phyloP scores from a whole-genome alignment of 2,888 invertebrate genomes.

The Tetheella fluctuosa region DNA sequence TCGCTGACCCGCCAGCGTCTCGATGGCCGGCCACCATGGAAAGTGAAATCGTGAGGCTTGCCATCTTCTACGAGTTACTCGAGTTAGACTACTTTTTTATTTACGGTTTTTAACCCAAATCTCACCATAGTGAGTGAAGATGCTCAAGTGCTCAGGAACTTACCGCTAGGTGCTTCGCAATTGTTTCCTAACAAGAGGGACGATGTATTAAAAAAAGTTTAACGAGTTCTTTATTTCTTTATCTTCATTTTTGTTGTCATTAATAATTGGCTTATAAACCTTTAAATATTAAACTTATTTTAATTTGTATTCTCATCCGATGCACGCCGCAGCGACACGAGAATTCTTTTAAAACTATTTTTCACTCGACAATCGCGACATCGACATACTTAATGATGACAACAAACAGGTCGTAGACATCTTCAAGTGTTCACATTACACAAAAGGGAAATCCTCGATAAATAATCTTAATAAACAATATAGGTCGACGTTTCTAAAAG shows the following conservation, averaged over 20 bases:
- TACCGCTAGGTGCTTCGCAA: too few species aligned
- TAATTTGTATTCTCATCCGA: too few species aligned
- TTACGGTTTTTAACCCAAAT: too few species aligned
- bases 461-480: slow-evolving; percentile 26
- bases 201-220: too few species aligned
- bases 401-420: background rate
- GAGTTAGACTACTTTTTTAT: background rate
- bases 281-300: too few species aligned
- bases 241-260: too few species aligned
- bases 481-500: slow-evolving; percentile 47
- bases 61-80: background rate
- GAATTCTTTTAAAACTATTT: background rate
- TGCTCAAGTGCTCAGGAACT: too few species aligned
- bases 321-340: too few species aligned
- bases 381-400: background rate
- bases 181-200: too few species aligned
- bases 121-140: too few species aligned
- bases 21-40: slow-evolving; percentile 15
- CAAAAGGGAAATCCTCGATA: slow-evolving; percentile 18
- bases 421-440: slow-evolving; percentile 14
- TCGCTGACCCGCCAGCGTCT: slow-evolving; percentile 21
- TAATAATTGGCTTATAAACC: too few species aligned
- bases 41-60: slow-evolving; percentile 22
- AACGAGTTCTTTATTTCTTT: too few species aligned
- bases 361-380: background rate